phyloP scores from a whole-genome alignment of 1,140 invertebrate genomes.

The Myzus persicae region DNA sequence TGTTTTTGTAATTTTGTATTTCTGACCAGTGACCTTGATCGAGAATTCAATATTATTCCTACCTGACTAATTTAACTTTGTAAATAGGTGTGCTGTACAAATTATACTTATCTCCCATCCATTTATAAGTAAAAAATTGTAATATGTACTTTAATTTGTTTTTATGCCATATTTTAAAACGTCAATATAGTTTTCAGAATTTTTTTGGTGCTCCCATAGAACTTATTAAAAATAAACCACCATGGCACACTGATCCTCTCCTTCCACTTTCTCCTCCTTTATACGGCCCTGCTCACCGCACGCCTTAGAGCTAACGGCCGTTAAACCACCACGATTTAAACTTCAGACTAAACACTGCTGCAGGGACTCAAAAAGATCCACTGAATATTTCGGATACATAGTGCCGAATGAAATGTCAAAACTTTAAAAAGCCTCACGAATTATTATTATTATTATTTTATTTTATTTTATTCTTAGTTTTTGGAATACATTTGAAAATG shows the following conservation, averaged over 20 bases:
- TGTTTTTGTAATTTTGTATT: too few species aligned
- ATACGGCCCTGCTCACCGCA: neutral
- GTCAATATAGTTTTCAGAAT: neutral
- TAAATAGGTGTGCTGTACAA: neutral
- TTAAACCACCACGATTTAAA: neutral
- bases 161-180: neutral
- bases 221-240: neutral
- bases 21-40: too few species aligned
- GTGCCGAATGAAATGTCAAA: neutral
- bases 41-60: too few species aligned
- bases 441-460: neutral
- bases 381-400: neutral
- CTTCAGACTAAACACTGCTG: neutral
- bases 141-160: neutral
- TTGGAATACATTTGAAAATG: neutral
- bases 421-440: neutral
- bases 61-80: neutral
- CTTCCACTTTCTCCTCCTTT: neutral
- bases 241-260: neutral
- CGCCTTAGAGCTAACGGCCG: neutral
- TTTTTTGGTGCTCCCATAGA: neutral
- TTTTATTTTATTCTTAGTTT: constrained; percentile 16
- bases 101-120: neutral
- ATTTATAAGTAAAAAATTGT: neutral
- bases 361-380: neutral